Evolutionary conservation across 2,797 vertebrate species (phyloP).

Genomic region (Falco novaeseelandiae): DNA sequence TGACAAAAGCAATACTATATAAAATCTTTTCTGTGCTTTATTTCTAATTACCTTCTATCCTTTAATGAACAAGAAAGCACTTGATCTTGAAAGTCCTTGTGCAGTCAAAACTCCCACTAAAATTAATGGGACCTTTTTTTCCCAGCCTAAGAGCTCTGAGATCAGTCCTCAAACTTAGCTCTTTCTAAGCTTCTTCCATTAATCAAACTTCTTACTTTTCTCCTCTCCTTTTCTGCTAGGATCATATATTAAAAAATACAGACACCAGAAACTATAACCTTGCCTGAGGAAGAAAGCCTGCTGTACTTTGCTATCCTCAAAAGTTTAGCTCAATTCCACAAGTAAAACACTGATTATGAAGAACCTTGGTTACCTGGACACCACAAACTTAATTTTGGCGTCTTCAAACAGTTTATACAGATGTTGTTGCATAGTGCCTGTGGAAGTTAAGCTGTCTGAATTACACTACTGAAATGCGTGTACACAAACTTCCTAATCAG

Average conservation of each 20-base stretch:
- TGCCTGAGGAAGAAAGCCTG: not conserved
- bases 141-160: slow-evolving; percentile 17
- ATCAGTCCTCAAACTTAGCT: slow-evolving; percentile 43
- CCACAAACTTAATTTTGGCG: not conserved
- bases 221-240: not conserved
- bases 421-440: not conserved
- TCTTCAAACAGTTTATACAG: not conserved
- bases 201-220: slow-evolving; percentile 12
- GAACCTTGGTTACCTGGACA: not conserved
- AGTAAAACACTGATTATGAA: not conserved
- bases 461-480: not conserved
- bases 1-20: slow-evolving; percentile 63
- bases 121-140: slow-evolving; percentile 57
- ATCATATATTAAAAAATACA: not conserved
- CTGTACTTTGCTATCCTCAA: not conserved
- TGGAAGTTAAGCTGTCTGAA: not conserved
- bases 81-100: slow-evolving; percentile 58
- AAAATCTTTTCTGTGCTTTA: slow-evolving; percentile 48
- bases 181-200: slow-evolving; percentile 42
- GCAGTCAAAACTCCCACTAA: slow-evolving; percentile 49
- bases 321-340: not conserved
- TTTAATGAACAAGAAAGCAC: slow-evolving; percentile 58
- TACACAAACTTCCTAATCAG: not conserved
- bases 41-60: slow-evolving; percentile 66
- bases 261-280: not conserved